Evolutionary conservation across 2,113 vertebrate genomes (phyloP), one percentile per base, ranked within the genome.

Genomic region (Octodon degus): DNA sequence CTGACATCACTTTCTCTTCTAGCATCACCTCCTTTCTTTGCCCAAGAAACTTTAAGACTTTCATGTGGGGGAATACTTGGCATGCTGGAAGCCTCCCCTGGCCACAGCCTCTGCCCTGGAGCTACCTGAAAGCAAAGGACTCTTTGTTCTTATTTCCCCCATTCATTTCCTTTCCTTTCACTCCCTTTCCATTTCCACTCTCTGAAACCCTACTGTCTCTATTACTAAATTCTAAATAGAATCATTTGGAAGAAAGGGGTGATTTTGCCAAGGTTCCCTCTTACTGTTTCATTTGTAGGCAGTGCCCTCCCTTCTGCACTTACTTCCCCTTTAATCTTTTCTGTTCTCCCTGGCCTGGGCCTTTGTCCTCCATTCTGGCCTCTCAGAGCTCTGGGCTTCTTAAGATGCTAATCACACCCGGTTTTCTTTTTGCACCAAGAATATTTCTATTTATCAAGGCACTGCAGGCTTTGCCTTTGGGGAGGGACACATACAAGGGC

Each of bases 371-470:
- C 1, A 24, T 84, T 93, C 77, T 87, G 80, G 96, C 89, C 85
- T 93, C 53, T 91, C 50, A 14, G 93, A 77, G 83, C 96, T 98
- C 80, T 84, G 37, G 84, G 86, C 96, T 97, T 85, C 86, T 97
- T 85, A 95, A 93, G 92, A 98, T 97, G 90, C 97, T 95, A 95
- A 94, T 97, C 55, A 62, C 91, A 97, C 92, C 58, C 1, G 5
- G 63, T 88, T 86, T 88, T 80, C 93, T 97, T 91, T 89, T 96
- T 82, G 58, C 14, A 37, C 89, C 90, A 94, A 93, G 93, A 97
- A 91, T 95, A 92, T 96, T 97, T 98, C 43, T 97, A 91, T 98
- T 97, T 98, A 95, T 89, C 95, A 94, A 94, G 77, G 86, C 82
- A 34, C 34, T 16, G 65, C 92, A 97, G 93, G 34, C 80, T 86